Percentiles rank a stretch among this genome's conserved stretches.
These are phyloP conservation scores for Aphodius granarius DNA, from an alignment of 2,888 invertebrate genomes.

Conservation along the genomic window DNA sequence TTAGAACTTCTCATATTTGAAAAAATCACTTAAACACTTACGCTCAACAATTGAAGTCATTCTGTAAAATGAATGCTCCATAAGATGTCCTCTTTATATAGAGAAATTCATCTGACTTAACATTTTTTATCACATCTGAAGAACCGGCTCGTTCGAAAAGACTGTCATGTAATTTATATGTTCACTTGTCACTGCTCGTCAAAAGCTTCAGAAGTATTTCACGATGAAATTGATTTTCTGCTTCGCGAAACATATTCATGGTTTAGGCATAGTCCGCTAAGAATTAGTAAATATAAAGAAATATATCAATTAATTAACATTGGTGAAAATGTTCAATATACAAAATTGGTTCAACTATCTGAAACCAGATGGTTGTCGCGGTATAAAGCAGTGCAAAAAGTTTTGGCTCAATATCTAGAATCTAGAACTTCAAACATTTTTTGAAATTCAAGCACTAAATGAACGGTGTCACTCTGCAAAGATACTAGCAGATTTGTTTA, in stretches of 20 bases:
- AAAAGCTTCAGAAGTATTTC: conserved; percentile 35
- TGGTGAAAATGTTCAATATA: conserved; percentile 8
- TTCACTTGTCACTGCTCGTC: conserved; percentile 37
- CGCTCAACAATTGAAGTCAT: no score
- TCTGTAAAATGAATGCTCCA: no score
- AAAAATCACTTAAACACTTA: no score
- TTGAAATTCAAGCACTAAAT: not conserved
- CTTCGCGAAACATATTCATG: conserved; percentile 39
- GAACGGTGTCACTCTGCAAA: conserved; percentile 21
- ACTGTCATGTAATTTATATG: no score
- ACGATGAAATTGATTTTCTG: conserved; percentile 36
- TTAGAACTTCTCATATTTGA: no score
- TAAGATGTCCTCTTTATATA: no score
- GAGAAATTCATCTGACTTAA: no score
- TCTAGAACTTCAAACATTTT: conserved; percentile 28
- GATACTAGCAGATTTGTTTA: conserved; percentile 2
- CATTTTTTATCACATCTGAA: no score
- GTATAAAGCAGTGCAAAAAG: conserved; percentile 32
- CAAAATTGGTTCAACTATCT: conserved; percentile 29
- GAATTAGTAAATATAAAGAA: conserved; percentile 28
- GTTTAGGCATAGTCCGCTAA: conserved; percentile 36
- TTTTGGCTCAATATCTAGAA: conserved; percentile 35
- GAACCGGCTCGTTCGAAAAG: no score
- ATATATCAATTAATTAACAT: conserved; percentile 32
- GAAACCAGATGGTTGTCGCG: conserved; percentile 37